These are phyloP conservation scores for Heliothis subflexa DNA, from an alignment of 1,140 invertebrate genomes.

Conservation along the genomic window DNA sequence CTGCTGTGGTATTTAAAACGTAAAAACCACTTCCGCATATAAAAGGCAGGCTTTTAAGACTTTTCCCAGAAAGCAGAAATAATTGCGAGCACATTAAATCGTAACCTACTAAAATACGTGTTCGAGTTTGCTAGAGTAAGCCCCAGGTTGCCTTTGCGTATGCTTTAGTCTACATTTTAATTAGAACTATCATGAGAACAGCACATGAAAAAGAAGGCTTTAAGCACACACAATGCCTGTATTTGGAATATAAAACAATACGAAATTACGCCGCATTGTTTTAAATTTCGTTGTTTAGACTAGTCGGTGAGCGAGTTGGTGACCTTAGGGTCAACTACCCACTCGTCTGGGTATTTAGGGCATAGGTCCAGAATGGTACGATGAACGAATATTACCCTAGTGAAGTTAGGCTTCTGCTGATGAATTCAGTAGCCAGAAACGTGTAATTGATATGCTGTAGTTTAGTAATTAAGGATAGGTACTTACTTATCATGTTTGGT, in stretches of 20 bases:
- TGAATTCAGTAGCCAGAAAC: too few species aligned
- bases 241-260: neutral
- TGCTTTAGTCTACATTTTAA: neutral
- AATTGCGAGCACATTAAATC: conserved; percentile 2
- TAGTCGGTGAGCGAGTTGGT: neutral
- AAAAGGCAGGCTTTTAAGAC: neutral
- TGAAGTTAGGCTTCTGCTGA: too few species aligned
- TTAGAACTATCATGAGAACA: neutral
- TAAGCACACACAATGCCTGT: too few species aligned
- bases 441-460: too few species aligned
- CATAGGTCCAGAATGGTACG: too few species aligned
- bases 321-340: neutral
- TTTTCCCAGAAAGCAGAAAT: conserved; percentile 15
- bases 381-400: too few species aligned
- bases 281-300: conserved; percentile 4
- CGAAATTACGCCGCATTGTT: neutral
- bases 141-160: neutral
- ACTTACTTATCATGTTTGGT: conserved; percentile 80
- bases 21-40: conserved; percentile 26
- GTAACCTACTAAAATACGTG: conserved; percentile 1
- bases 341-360: neutral
- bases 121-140: neutral
- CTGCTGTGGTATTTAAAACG: neutral
- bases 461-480: conserved; percentile 9
- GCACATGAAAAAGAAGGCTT: neutral